A percentile compares a stretch with the other conserved stretches of the same genome.
Evolutionary conservation across 2,113 vertebrate genomes (phyloP).

Genomic region (Steatornis caripensis): DNA sequence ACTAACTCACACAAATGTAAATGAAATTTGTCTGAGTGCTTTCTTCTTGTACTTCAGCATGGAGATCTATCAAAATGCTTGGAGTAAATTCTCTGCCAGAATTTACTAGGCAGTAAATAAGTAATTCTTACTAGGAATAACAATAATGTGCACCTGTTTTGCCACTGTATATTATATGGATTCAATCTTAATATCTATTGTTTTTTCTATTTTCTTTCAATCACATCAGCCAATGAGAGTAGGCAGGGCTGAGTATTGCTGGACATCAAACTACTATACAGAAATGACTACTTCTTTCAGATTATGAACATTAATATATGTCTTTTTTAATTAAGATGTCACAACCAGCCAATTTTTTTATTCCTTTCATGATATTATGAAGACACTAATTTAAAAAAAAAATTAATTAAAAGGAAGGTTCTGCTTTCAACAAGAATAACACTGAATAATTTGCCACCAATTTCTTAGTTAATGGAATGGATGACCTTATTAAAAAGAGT

Average conservation of each 20-base stretch:
- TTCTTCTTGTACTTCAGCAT: neutral
- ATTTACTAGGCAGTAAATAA: neutral
- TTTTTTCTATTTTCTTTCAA: neutral
- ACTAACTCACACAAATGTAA: neutral
- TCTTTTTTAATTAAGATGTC: neutral
- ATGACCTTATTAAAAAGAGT: neutral
- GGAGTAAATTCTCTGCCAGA: neutral
- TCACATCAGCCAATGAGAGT: neutral
- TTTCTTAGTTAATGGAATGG: neutral
- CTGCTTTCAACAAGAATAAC: neutral
- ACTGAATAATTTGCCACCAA: neutral
- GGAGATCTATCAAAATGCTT: neutral
- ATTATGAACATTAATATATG: neutral
- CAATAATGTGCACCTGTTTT: neutral
- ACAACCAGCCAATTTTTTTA: neutral
- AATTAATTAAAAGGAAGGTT: neutral
- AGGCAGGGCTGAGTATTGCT: neutral
- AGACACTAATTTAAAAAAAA: neutral
- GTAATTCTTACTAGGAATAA: neutral
- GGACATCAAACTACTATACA: neutral
- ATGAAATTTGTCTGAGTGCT: neutral
- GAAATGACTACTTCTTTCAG: neutral
- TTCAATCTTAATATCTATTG: neutral
- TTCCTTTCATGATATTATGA: neutral
- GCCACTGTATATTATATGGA: neutral